Evolutionary conservation across 2,113 vertebrate species (phyloP).

Genomic region (Sylvietta virens): DNA sequence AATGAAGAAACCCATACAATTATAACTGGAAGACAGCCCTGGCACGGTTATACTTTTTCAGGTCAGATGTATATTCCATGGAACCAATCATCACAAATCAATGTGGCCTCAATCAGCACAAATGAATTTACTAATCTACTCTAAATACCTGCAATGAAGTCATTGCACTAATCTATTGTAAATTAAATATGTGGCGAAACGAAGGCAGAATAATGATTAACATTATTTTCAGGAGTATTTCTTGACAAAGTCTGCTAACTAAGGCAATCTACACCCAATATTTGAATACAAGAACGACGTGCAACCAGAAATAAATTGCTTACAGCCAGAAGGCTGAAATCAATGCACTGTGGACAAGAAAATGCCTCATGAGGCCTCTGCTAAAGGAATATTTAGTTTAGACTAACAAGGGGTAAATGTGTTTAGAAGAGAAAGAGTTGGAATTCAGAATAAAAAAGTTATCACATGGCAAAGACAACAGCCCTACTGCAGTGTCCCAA

Average conservation of each 20-base stretch:
- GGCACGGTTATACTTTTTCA: not conserved
- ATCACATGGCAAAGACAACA: fast-evolving
- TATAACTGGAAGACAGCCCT: constrained; percentile 9
- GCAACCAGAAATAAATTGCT: not conserved
- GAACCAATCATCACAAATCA: constrained; percentile 53
- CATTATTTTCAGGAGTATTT: not conserved
- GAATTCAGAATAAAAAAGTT: not conserved
- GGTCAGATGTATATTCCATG: not conserved
- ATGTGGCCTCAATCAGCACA: constrained; percentile 39
- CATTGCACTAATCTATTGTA: constrained; percentile 22
- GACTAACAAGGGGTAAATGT: not conserved
- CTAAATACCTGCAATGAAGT: constrained; percentile 61
- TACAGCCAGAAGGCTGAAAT: not conserved
- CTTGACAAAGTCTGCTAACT: not conserved
- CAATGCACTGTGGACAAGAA: not conserved
- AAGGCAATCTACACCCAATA: not conserved
- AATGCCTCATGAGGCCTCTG: not conserved
- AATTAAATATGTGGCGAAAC: constrained; percentile 51
- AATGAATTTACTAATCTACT: constrained; percentile 43
- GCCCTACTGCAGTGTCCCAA: too few relatives aligned
- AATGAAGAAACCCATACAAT: constrained; percentile 46
- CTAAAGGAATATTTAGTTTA: not conserved
- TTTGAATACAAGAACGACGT: not conserved
- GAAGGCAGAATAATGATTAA: constrained; percentile 31
- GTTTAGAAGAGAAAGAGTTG: not conserved